phyloP scores from a whole-genome alignment of 2,797 vertebrate genomes.

The Lacerta agilis region DNA sequence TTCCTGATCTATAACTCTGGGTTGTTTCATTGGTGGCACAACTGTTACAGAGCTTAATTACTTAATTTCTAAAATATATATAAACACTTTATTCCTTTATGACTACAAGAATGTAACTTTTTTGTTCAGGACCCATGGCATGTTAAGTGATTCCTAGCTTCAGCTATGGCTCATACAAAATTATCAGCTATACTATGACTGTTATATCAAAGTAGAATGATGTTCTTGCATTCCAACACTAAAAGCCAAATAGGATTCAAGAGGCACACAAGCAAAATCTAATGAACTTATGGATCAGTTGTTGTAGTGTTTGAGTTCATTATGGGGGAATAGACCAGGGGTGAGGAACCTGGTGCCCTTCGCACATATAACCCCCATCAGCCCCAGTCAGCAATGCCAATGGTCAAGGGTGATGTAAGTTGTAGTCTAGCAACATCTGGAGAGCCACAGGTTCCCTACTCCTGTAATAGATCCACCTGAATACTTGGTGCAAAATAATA shows the following conservation, averaged over 20 bases:
- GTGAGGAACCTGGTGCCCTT: no score
- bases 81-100: background rate
- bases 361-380: no score
- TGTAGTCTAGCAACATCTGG: no score
- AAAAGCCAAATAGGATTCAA: background rate
- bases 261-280: background rate
- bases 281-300: fast-evolving
- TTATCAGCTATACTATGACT: background rate
- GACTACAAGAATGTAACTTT: background rate
- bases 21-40: background rate
- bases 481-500: background rate
- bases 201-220: background rate
- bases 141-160: background rate
- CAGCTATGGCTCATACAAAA: background rate
- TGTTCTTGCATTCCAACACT: no score
- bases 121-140: background rate
- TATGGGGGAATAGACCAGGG: background rate
- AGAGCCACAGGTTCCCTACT: no score
- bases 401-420: no score
- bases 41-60: background rate
- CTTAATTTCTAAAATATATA: background rate
- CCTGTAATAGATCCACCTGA: background rate
- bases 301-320: background rate
- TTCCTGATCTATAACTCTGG: background rate
- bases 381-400: no score